Evolutionary conservation across 2,888 invertebrate genomes (phyloP), one percentile per base, ranked within the genome.

Genomic region (Papilio demoleus): DNA sequence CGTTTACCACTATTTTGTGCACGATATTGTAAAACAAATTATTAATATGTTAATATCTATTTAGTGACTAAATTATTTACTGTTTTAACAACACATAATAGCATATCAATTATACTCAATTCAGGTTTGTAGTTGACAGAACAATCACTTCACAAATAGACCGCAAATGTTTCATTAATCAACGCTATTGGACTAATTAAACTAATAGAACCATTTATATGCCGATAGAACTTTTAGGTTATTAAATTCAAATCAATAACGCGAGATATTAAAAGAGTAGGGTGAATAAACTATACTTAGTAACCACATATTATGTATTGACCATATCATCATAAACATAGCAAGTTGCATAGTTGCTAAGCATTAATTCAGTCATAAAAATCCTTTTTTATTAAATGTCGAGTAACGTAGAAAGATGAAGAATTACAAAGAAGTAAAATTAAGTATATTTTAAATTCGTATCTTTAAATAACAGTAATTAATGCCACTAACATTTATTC

Each of bases 141-240:
- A 53, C 53, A 53, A 53, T 53, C 53, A 53, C 31, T 53, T 53
- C 9, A 53, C 31, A 31, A 53, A n/a, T 53, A 31, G 27, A 53
- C 53, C 53, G 53, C 53, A 53, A 53, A 53, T 53, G n/a, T 53
- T 53, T 53, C 53, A 53, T 53, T 31, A 53, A 53, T 53, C 53
- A 53, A 31, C 31, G 27, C 27, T 53, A 53, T 17, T 53, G n/a
- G 2, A 53, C n/a, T 53, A 31, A 53, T 53, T 31, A 53, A 3
- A 2, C 53, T 53, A 53, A n/a, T 53, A 53, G 50, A 6, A 27
- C 27, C 50, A n/a, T 27, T 53, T 53, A 27, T 53, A 11, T 27
- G 27, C 27, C n/a, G 27, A 4, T 27, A 4, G 27, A 53, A 53
- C 50, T 14, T 53, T n/a, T 53, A 27, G 6, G n/a, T 27, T 27